Conservation (phyloP, 2,888 invertebrate genomes). For the Lepeophtheirus nordmannii region DNA sequence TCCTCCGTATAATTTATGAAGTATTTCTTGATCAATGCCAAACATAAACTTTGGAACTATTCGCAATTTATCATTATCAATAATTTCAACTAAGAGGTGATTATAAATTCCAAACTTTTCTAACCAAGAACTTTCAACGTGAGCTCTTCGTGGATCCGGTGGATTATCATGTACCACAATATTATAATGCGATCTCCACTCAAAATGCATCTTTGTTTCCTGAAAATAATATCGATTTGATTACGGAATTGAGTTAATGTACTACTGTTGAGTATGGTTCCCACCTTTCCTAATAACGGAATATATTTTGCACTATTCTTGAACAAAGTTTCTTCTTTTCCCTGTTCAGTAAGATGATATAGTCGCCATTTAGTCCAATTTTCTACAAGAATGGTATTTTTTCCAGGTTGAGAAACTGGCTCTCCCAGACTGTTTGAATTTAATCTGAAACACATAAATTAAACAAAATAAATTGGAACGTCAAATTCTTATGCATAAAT, state of each 20-base stretch:
- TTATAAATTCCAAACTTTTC: slow-evolving; percentile 10
- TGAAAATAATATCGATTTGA: neutral
- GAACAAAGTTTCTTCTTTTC: neutral
- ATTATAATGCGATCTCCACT: slow-evolving; percentile 13
- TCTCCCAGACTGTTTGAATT: neutral
- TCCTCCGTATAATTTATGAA: slow-evolving; percentile 3
- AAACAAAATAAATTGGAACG: neutral
- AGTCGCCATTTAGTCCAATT: slow-evolving; percentile 24
- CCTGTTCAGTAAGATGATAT: neutral
- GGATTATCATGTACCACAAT: neutral
- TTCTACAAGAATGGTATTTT: slow-evolving; percentile 8
- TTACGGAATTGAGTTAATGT: too few species aligned
- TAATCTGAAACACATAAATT: neutral
- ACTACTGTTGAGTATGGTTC: neutral
- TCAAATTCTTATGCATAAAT: neutral
- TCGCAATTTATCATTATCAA: neutral
- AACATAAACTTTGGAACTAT: slow-evolving; percentile 17
- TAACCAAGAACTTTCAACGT: neutral
- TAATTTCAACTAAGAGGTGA: slow-evolving; percentile 7
- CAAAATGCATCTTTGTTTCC: slow-evolving; percentile 14
- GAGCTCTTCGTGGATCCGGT: neutral
- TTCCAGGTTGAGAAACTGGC: too few species aligned
- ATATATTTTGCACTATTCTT: slow-evolving; percentile 5
- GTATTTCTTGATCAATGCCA: slow-evolving; percentile 7
- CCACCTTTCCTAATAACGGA: neutral